Percentiles rank a stretch among this genome's conserved stretches.
Conservation (phyloP, 1,140 invertebrate genomes). For the Drosophila eugracilis region DNA sequence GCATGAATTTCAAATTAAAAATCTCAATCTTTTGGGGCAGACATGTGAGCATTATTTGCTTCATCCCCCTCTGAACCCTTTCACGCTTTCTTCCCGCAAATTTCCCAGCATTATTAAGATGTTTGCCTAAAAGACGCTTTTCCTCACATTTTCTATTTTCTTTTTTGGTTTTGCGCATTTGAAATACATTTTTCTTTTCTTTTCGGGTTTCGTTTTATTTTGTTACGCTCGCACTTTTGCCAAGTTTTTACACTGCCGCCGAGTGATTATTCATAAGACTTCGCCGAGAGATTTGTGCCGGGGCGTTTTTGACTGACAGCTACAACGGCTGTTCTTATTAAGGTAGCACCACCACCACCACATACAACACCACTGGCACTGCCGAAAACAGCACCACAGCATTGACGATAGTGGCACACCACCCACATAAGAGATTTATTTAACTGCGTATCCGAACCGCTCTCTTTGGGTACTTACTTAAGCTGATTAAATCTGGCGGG, state of each 20-base stretch:
- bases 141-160: conserved; percentile 11
- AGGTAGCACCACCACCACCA: conserved; percentile 43
- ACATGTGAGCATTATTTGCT: conserved; percentile 28
- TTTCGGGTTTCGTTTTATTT: conserved; percentile 31
- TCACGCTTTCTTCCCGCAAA: conserved; percentile 26
- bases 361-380: no score
- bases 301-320: conserved; percentile 70
- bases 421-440: conserved; percentile 40
- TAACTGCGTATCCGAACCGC: conserved; percentile 40
- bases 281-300: conserved; percentile 42
- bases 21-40: conserved; percentile 28
- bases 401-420: conserved; percentile 30
- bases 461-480: conserved; percentile 27
- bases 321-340: conserved; percentile 59
- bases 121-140: conserved; percentile 55
- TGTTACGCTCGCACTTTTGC: conserved; percentile 56
- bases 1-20: conserved; percentile 36
- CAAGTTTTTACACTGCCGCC: conserved; percentile 64
- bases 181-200: conserved; percentile 47
- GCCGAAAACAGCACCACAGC: conserved; percentile 16
- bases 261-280: conserved; percentile 74
- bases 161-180: conserved; percentile 52
- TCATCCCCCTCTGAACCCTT: conserved; percentile 7
- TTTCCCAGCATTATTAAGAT: conserved; percentile 61
- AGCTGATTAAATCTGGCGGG: conserved; percentile 42